Percentiles rank a stretch among this genome's conserved stretches.
Evolutionary conservation across 2,113 vertebrate species (phyloP).

Genomic region (Psophia crepitans): DNA sequence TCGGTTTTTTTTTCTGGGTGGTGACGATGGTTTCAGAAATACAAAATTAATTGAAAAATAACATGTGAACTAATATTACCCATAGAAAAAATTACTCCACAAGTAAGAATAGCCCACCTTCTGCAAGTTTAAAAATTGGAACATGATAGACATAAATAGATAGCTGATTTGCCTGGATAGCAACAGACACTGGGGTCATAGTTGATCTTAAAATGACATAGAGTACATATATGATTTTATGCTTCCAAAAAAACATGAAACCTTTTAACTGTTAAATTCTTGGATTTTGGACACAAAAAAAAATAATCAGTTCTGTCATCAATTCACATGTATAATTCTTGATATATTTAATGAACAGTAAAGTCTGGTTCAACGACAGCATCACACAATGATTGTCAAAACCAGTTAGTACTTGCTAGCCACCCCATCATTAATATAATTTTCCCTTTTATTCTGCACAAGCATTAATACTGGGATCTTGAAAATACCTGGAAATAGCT

Average conservation of each 20-base stretch:
- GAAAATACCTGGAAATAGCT: not conserved
- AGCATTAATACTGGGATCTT: not conserved
- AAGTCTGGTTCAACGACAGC: not conserved
- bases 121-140: not conserved
- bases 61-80: not conserved
- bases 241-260: not conserved
- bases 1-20: not conserved
- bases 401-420: not conserved
- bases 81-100: not conserved
- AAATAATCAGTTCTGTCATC: not conserved
- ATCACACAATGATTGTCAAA: not conserved
- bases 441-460: not conserved
- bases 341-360: not conserved
- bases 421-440: not conserved
- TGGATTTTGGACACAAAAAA: not conserved
- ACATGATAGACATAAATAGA: not conserved
- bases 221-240: not conserved
- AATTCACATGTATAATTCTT: not conserved
- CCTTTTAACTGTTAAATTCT: not conserved
- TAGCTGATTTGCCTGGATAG: not conserved
- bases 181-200: not conserved
- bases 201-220: not conserved
- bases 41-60: not conserved
- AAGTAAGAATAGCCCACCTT: not conserved
- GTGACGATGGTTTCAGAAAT: not conserved